A percentile compares a stretch with the other conserved stretches of the same genome.
These are phyloP conservation scores for Sebastes itinus DNA, from an alignment of 2,797 vertebrate genomes.

Conservation along the genomic window DNA sequence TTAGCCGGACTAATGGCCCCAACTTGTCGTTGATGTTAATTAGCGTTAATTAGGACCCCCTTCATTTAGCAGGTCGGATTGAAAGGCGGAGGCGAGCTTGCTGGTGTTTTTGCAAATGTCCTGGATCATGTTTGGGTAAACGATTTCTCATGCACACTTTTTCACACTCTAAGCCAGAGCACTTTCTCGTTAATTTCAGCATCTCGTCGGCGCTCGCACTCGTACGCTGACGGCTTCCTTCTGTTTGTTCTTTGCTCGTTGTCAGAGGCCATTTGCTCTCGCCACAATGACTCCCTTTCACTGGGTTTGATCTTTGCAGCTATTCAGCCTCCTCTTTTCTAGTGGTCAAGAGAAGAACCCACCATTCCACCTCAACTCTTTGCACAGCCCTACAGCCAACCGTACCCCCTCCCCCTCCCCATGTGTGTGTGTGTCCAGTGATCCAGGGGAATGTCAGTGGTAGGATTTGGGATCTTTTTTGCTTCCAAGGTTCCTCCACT, in stretches of 20 bases:
- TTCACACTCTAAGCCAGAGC: slow-evolving; percentile 28
- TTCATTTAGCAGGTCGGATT: slow-evolving; percentile 53
- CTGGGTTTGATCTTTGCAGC: slow-evolving; percentile 73
- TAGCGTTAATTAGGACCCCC: slow-evolving; percentile 83
- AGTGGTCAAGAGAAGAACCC: slow-evolving; percentile 58
- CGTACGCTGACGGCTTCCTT: slow-evolving; percentile 52
- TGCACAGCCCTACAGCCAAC: slow-evolving; percentile 23
- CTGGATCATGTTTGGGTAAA: slow-evolving; percentile 29
- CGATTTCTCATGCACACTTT: slow-evolving; percentile 32
- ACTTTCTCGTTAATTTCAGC: slow-evolving; percentile 39
- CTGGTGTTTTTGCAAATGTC: slow-evolving; percentile 28
- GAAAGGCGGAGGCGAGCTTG: not conserved
- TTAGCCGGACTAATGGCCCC: slow-evolving; percentile 84
- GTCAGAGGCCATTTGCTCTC: slow-evolving; percentile 75
- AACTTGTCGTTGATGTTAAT: slow-evolving; percentile 85
- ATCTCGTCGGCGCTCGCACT: slow-evolving; percentile 31
- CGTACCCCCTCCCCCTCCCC: slow-evolving; percentile 12
- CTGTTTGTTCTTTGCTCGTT: slow-evolving; percentile 72
- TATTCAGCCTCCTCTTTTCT: slow-evolving; percentile 64
- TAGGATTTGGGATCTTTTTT: slow-evolving; percentile 59
- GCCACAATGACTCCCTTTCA: slow-evolving; percentile 73
- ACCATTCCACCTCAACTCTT: slow-evolving; percentile 37
- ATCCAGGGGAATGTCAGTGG: slow-evolving; percentile 55
- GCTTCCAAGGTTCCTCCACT: slow-evolving; percentile 45
- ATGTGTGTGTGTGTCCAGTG: slow-evolving; percentile 60